These are phyloP conservation scores for Tenrec ecaudatus DNA, from an alignment of 2,113 vertebrate genomes.

Conservation along the genomic window DNA sequence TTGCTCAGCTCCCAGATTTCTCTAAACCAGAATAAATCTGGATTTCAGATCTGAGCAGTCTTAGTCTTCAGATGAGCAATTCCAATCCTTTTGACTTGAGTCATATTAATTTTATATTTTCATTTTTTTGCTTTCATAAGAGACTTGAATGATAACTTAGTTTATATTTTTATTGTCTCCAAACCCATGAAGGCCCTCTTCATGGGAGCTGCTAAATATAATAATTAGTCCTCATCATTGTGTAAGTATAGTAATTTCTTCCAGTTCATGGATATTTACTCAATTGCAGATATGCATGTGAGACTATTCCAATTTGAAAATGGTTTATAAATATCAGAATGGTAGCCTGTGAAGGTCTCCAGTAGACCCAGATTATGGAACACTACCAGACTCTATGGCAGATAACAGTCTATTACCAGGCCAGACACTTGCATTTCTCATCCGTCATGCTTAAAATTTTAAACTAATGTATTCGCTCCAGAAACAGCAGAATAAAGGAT, in stretches of 20 bases:
- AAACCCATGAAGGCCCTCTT: not conserved
- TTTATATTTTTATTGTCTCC: not conserved
- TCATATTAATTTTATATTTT: slow-evolving; percentile 23
- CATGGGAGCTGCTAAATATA: not conserved
- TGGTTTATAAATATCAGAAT: slow-evolving; percentile 22
- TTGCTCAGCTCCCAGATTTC: not conserved
- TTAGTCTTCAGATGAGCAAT: not conserved
- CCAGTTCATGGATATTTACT: not conserved
- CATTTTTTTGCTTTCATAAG: not conserved
- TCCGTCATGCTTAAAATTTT: slow-evolving; percentile 57
- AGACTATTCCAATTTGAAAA: slow-evolving; percentile 13
- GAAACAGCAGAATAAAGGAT: slow-evolving; percentile 57
- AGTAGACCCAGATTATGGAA: slow-evolving; percentile 43
- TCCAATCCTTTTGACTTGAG: not conserved
- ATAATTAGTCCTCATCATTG: not conserved
- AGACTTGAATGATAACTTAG: not conserved
- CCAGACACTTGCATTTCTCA: slow-evolving; percentile 43
- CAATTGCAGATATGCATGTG: not conserved
- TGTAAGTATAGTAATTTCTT: not conserved
- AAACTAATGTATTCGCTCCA: slow-evolving; percentile 50
- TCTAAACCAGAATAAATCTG: not conserved
- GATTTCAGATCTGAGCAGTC: not conserved
- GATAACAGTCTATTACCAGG: slow-evolving; percentile 23
- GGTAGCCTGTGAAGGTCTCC: slow-evolving; percentile 23
- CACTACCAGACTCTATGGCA: slow-evolving; percentile 30